Base-by-base conservation (phyloP, 2,888 invertebrate genomes). In the Drosophila silvestris region DNA sequence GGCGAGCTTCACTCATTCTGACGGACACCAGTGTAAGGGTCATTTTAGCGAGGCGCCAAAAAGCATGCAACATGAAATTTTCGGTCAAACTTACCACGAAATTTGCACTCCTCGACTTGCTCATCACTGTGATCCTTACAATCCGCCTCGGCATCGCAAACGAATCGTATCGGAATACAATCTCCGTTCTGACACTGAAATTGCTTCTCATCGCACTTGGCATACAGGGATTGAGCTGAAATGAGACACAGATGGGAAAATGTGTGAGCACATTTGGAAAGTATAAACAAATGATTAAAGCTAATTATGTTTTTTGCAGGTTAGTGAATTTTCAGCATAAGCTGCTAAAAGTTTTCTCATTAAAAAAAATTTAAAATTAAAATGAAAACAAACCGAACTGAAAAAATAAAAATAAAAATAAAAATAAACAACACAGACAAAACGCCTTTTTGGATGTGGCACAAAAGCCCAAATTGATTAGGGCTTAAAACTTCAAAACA, bases 41-140 rank as follows among this genome's bases (percentile, higher is more conserved):
- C 16, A 47, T 57, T 30, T 70, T 33, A 26, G 0, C 44, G 28
- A 7, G 14, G 22, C 10, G 41, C 90, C 85, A 14, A 53, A 79
- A 82, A 85, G 80, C 77, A 85, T 79, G 90, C 89, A 60, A 30
- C 51, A 47, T 3, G 16, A 44, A 52, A 9, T 32, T 28, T 4
- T 32, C 10, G 16, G 5, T 2, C 3, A 2, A 19, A 91, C 91
- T 89, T 74, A 92, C 91, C 93, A 94, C 93, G 93, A 95, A 96
- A 95, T 94, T 95, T 95, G 94, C 97, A 97, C 93, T 95, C 95
- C 76, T 95, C 94, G 52, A 95, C 94, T 91, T 95, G 94, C 93
- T 97, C 97, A 92, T 97, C 97, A n/a, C 97, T 96, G 91, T 96
- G 95, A 94, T 97, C 97, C 58, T 94, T 95, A 93, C 97, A 97